Conservation (phyloP, 2,797 vertebrate species). For the Rhinatrema bivittatum region DNA sequence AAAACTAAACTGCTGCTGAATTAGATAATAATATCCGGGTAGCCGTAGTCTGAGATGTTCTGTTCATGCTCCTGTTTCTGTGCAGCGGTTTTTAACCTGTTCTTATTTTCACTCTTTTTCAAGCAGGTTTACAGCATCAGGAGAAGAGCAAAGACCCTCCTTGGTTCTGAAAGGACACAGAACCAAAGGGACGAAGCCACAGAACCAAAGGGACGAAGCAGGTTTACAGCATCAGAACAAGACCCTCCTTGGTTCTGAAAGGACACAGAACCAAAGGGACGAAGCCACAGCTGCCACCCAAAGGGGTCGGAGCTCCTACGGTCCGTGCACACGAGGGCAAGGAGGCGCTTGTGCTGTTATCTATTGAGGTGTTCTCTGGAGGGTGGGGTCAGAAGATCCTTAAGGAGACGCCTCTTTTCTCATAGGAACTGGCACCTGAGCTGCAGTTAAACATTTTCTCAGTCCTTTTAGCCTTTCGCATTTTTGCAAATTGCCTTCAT, state of each 20-base stretch:
- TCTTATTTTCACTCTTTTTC: conserved; percentile 12
- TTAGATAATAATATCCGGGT: no score
- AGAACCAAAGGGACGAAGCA: no score
- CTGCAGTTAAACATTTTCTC: conserved; percentile 37
- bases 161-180: conserved; percentile 75
- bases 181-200: no score
- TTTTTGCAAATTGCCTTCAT: conserved; percentile 27
- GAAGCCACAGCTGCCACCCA: conserved; percentile 20
- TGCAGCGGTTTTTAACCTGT: not conserved
- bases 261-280: conserved; percentile 11
- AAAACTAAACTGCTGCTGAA: no score
- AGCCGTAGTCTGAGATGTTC: no score
- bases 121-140: conserved; percentile 75
- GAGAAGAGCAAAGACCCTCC: conserved; percentile 81
- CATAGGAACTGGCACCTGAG: conserved; percentile 58
- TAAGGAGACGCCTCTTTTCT: conserved; percentile 31
- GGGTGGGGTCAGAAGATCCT: conserved; percentile 31
- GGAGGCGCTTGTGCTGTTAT: conserved; percentile 26
- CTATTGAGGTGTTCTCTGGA: conserved; percentile 38
- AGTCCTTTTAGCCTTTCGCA: conserved; percentile 30
- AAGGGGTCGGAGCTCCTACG: conserved; percentile 8
- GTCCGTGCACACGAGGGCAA: conserved; percentile 29
- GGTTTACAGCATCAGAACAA: conserved; percentile 82
- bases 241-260: conserved; percentile 83
- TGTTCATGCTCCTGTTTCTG: no score